phyloP scores from a whole-genome alignment of 2,113 vertebrate genomes.

The Noturus placidus region DNA sequence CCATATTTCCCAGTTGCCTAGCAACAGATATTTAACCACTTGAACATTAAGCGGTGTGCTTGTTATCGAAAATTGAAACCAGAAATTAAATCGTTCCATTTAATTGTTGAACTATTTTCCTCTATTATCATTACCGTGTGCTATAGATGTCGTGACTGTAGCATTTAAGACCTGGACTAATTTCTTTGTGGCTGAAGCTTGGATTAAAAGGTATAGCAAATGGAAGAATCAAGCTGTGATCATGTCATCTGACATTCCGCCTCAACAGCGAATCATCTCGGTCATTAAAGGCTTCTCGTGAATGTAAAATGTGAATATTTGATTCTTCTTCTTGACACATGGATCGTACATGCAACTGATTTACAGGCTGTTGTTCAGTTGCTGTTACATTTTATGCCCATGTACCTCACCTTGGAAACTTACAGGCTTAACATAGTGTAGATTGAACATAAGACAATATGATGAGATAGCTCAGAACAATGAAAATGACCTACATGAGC shows the following conservation, averaged over 20 bases:
- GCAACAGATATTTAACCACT: background rate
- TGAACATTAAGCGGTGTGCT: background rate
- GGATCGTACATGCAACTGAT: background rate
- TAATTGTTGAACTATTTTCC: background rate
- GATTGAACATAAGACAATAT: background rate
- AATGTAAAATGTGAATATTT: background rate
- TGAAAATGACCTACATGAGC: background rate
- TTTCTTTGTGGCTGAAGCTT: background rate
- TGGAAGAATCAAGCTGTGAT: background rate
- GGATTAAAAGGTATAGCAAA: background rate
- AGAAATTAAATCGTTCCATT: background rate
- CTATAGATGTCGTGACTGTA: background rate
- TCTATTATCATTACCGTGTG: background rate
- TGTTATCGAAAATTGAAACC: background rate
- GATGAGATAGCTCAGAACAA: background rate
- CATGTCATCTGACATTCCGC: background rate
- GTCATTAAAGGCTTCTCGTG: background rate
- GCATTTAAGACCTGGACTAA: background rate
- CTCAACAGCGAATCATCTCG: background rate
- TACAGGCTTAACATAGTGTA: background rate
- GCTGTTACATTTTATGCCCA: background rate
- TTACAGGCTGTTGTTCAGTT: background rate
- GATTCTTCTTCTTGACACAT: background rate
- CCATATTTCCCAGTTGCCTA: background rate
- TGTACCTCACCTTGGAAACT: background rate